Conservation (phyloP, 2,888 invertebrate species). For the Scaptomyza polygonia region DNA sequence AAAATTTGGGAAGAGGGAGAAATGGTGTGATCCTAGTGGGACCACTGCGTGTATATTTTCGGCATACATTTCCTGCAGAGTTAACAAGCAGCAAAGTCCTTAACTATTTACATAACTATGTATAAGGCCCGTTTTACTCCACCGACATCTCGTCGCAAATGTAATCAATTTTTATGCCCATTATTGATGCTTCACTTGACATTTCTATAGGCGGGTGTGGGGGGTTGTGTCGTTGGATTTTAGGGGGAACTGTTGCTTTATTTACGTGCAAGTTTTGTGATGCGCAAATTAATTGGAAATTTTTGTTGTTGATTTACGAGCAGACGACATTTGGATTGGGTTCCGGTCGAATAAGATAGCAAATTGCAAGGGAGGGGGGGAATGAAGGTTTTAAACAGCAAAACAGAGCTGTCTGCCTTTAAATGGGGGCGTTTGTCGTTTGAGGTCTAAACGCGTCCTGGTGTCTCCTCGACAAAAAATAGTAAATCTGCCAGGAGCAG, state of each 20-base stretch:
- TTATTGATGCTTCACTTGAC: conserved; percentile 76
- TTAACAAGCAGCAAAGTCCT: conserved; percentile 36
- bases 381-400: too few relatives aligned
- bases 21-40: conserved; percentile 9
- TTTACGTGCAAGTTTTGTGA: conserved; percentile 55
- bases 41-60: not conserved
- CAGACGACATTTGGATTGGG: conserved; percentile 49
- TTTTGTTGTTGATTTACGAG: conserved; percentile 60
- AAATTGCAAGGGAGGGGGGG: too few relatives aligned
- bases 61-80: conserved; percentile 61
- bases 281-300: conserved; percentile 75
- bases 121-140: conserved; percentile 6
- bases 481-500: conserved; percentile 35
- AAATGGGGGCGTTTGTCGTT: conserved; percentile 63
- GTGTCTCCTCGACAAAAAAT: conserved; percentile 6
- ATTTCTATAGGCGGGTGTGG: conserved; percentile 18
- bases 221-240: too few relatives aligned
- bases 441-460: conserved; percentile 63
- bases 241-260: conserved; percentile 23
- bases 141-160: conserved; percentile 43
- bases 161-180: conserved; percentile 81
- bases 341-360: conserved; percentile 43
- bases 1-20: not conserved
- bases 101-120: conserved; percentile 63
- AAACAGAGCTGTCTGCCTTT: conserved; percentile 47